Evolutionary conservation across 2,888 invertebrate genomes (phyloP).

Genomic region (Polyommatus iphigenia): DNA sequence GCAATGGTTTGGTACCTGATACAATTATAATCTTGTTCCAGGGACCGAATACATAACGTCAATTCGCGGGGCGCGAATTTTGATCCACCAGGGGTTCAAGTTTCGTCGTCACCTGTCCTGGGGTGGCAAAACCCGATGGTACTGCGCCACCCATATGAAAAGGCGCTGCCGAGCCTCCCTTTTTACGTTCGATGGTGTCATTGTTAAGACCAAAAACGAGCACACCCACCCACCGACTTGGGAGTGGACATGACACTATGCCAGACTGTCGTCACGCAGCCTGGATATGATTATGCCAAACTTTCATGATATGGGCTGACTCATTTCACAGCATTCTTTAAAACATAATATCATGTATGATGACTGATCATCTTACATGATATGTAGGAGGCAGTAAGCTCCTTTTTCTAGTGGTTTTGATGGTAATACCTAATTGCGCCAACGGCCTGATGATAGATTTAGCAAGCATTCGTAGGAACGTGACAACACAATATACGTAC

Average conservation of each 20-base stretch:
- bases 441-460: background rate
- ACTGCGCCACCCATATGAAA: slow-evolving; percentile 43
- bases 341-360: background rate
- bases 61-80: slow-evolving; percentile 29
- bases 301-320: background rate
- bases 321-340: background rate
- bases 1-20: background rate
- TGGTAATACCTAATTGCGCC: background rate
- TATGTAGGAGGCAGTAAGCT: background rate
- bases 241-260: background rate
- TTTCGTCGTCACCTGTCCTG: slow-evolving; percentile 33
- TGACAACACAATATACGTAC: too few species aligned
- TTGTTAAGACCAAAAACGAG: slow-evolving; percentile 40
- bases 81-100: slow-evolving; percentile 34
- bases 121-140: slow-evolving; percentile 44
- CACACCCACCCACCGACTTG: slow-evolving; percentile 43
- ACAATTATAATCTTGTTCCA: slow-evolving; percentile 23
- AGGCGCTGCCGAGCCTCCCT: slow-evolving; percentile 47
- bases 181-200: slow-evolving; percentile 42
- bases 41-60: slow-evolving; percentile 26
- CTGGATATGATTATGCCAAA: background rate
- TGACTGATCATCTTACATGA: too few species aligned
- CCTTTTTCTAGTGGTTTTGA: background rate
- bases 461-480: too few species aligned
- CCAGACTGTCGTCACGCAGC: background rate